Base-by-base conservation (phyloP, 92 coral and sea anemone genomes). In the Palythoa caribaeorum region DNA sequence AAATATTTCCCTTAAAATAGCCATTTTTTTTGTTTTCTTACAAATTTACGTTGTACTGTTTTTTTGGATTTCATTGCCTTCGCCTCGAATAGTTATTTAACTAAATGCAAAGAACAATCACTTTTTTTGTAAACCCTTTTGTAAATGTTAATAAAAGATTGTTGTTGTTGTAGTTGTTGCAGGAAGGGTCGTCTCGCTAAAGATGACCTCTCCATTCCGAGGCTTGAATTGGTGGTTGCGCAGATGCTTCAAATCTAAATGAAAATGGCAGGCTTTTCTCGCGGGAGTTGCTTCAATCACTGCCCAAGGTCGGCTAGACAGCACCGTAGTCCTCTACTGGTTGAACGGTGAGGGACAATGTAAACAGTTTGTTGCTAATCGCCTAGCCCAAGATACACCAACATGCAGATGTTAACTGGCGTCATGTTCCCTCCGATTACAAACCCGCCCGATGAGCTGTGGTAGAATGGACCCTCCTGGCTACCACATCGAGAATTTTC, bases 311-410 rank as follows among this genome's bases (percentile, higher is more conserved):
- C 35, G 76, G 76, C 13, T 71, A 9, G 76, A 35, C 48, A 71
- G 76, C 48, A 71, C 76, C 12, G 76, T 71, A 16, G 76, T 28
- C 44, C 76, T 71, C 12, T 71, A 71, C 76, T 71, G 76, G 76
- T 71, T 71, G 17, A 35, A 71, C 47, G 76, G 48, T 71, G 40
- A 9, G 13, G 50, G 76, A 35, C 76, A 69, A 38, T 35, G 1
- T 44, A 44, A 44, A 7, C 2, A 44, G 48, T 44, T 44, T 44
- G 48, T 44, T 44, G 48, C 48, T 35, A 69, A 69, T 69, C 73
- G 73, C 12, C 28, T 69, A 38, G 73, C 73, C 1, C n/a, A 69
- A 69, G 39, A 69, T 69, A 69, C 73, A 69, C 1, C 73, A 69
- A 35, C 5, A 69, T n/a, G 38, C 35, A 9, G 73, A 69, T 69